A percentile compares a stretch with the other conserved stretches of the same genome.
Evolutionary conservation across 2,888 invertebrate species (phyloP).

Genomic region (Xylophagus ater): DNA sequence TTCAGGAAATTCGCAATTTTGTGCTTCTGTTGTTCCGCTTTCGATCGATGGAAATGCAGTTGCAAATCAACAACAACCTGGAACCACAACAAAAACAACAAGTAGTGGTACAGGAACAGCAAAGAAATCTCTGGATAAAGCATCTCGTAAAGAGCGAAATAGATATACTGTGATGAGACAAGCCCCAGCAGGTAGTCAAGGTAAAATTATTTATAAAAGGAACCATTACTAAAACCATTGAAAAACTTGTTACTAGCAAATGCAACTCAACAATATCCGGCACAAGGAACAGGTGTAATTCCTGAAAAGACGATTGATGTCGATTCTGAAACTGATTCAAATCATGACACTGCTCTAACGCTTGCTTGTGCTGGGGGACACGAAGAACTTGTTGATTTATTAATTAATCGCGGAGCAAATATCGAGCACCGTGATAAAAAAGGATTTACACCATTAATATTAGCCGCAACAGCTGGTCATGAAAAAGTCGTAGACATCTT

Average conservation of each 20-base stretch:
- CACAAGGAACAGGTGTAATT: slow-evolving; percentile 37
- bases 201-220: too few species aligned
- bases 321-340: slow-evolving; percentile 96
- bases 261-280: slow-evolving; percentile 27
- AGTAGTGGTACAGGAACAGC: slow-evolving; percentile 31
- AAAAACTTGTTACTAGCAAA: too few species aligned
- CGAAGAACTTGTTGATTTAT: slow-evolving; percentile 85
- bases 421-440: slow-evolving; percentile 99
- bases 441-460: slow-evolving; percentile 93
- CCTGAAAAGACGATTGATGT: slow-evolving; percentile 77
- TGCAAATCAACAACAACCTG: slow-evolving; percentile 21
- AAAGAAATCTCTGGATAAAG: slow-evolving; percentile 37
- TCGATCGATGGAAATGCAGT: slow-evolving; percentile 23
- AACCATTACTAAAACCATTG: too few species aligned
- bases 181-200: slow-evolving; percentile 39
- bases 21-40: slow-evolving; percentile 25
- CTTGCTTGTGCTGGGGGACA: slow-evolving; percentile 96
- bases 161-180: slow-evolving; percentile 35
- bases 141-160: slow-evolving; percentile 38
- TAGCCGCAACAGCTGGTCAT: slow-evolving; percentile 95
- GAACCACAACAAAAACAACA: neutral
- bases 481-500: slow-evolving; percentile 82
- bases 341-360: slow-evolving; percentile 96
- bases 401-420: slow-evolving; percentile 84
- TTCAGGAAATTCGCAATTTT: slow-evolving; percentile 24